Conservation (phyloP, 1,140 invertebrate species). For the Oncopodura yosiiana region DNA sequence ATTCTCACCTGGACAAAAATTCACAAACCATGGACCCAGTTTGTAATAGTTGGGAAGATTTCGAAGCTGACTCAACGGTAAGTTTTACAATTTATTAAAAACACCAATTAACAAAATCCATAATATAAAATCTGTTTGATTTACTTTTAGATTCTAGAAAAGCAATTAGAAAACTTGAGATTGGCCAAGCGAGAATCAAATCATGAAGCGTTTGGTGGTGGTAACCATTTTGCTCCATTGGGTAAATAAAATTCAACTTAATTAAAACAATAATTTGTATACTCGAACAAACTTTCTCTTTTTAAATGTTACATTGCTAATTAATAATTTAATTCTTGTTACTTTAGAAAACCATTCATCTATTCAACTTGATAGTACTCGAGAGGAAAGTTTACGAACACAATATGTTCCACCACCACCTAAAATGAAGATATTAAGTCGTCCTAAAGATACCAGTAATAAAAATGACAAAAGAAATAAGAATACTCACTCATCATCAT, state of each 20-base stretch:
- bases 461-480: neutral
- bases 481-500: conserved; percentile 26
- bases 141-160: conserved; percentile 38
- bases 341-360: conserved; percentile 4
- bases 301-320: too few relatives aligned
- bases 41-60: conserved; percentile 72
- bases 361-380: conserved; percentile 35
- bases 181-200: conserved; percentile 7
- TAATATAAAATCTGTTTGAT: conserved; percentile 1
- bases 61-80: conserved; percentile 57
- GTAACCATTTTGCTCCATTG: neutral
- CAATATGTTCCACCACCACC: conserved; percentile 57
- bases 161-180: conserved; percentile 28
- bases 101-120: neutral
- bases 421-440: conserved; percentile 69
- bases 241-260: too few relatives aligned
- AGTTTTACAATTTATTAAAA: conserved; percentile 33
- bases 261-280: too few relatives aligned
- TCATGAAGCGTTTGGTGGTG: neutral
- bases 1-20: too few relatives aligned
- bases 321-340: too few relatives aligned
- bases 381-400: conserved; percentile 41
- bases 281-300: too few relatives aligned
- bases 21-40: conserved; percentile 41
- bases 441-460: conserved; percentile 45